Evolutionary conservation across 92 coral and sea anemone genomes (phyloP), one percentile per base, ranked within the genome.

Genomic region (Actinostola sp.): DNA sequence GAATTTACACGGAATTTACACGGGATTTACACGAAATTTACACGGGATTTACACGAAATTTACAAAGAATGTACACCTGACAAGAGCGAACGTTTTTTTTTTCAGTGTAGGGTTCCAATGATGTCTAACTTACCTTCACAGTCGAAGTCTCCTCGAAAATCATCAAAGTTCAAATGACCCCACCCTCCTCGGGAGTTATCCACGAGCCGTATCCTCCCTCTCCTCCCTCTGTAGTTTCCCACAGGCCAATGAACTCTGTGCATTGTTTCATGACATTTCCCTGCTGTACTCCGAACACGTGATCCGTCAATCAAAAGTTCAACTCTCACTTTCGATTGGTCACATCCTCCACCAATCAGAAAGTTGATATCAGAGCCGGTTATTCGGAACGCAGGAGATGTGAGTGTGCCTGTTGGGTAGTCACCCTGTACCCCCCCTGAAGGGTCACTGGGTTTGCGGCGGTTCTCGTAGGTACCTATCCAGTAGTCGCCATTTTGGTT

Each of bases 81-180:
- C n/a, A n/a, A n/a, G n/a, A n/a, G n/a, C n/a, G n/a, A n/a, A n/a
- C n/a, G n/a, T n/a, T n/a, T n/a, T n/a, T n/a, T n/a, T n/a, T n/a
- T n/a, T n/a, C n/a, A n/a, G n/a, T n/a, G n/a, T n/a, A n/a, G n/a
- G n/a, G n/a, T n/a, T n/a, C n/a, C n/a, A n/a, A n/a, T n/a, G n/a
- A n/a, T n/a, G n/a, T n/a, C n/a, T n/a, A n/a, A 49, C 77, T 31
- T 49, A 86, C 91, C 87, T n/a, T 29, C 26, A 53, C 91, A 86
- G 4, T 49, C 28, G 10, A 86, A 73, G 63, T 86, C 83, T 63
- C 90, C 90, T 31, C 63, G 61, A 36, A 86, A 62, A 73, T 86
- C 91, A 38, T 86, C 91, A 66, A 86, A 86, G 38, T 86, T 86
- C 12, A 86, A 11, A 51, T 86, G 91, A 61, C 87, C 91, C 73